phyloP scores from a whole-genome alignment of 2,797 vertebrate genomes.

The Coregonus ussuriensis region DNA sequence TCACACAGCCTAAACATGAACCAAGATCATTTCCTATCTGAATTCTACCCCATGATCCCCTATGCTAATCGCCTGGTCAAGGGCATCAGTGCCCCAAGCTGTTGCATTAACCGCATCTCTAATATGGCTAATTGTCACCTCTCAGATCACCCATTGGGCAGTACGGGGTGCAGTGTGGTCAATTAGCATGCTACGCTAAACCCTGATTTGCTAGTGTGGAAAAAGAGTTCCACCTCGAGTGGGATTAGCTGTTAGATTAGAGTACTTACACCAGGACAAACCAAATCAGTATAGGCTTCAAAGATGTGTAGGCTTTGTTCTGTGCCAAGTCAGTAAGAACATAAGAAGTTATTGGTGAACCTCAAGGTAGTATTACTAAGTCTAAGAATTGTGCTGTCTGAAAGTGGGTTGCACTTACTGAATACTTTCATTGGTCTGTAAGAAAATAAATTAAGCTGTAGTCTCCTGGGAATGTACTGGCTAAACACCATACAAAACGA shows the following conservation, averaged over 20 bases:
- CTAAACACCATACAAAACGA: no score
- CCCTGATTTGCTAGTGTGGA: neutral
- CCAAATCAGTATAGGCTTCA: neutral
- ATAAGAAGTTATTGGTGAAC: neutral
- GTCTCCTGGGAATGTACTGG: no score
- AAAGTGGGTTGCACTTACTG: no score
- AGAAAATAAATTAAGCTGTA: no score
- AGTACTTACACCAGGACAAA: neutral
- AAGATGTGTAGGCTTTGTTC: neutral
- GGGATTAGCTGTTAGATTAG: neutral
- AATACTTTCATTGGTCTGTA: no score
- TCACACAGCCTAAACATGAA: conserved; percentile 15
- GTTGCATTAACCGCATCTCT: conserved; percentile 35
- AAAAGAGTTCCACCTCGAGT: neutral
- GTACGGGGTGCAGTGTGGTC: neutral
- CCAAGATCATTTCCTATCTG: conserved; percentile 8
- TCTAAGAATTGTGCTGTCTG: neutral
- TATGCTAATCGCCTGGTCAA: conserved; percentile 29
- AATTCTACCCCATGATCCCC: conserved; percentile 30
- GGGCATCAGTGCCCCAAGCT: conserved; percentile 25
- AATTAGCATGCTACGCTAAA: neutral
- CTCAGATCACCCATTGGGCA: conserved; percentile 23
- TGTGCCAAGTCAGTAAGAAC: neutral
- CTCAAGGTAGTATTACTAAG: neutral
- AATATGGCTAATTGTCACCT: conserved; percentile 39